Base-by-base conservation (phyloP, 2,113 vertebrate genomes). In the Lanius ludovicianus region DNA sequence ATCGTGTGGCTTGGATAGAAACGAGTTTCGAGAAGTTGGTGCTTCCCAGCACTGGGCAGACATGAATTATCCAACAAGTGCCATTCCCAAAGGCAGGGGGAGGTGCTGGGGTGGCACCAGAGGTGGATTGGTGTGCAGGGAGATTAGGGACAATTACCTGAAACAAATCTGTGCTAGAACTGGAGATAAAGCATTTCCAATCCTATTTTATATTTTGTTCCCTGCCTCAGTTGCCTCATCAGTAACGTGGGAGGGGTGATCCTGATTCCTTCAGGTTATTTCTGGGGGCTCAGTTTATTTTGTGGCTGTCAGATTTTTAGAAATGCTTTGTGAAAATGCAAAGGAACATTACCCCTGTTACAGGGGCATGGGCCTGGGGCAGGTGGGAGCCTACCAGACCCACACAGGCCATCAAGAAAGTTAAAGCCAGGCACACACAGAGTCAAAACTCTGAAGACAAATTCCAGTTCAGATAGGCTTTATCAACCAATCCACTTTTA, bases 201-300 rank as follows among this genome's bases (percentile, higher is more conserved):
- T 13, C 52, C 47, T 15, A 10, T 41, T 42, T 39, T 21, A 1
- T 37, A 4, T 62, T 83, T 71, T 55, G 42, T n/a, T 85, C 18
- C 46, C 63, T 71, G 53, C 53, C 33, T 69, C 28, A 1, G n/a
- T 73, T 88, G 68, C 53, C 28, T 56, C n/a, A 13, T 42, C 0
- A 0, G 53, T 31, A 47, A 24, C 0, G 0, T 7, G 28, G 56
- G 47, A 87, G 5, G 13, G 15, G 18, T n/a, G 41, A 70, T 59
- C 47, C 22, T 9, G 1, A 15, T 57, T 68, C 67, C 50, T 83
- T 80, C 41, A 16, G 57, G 21, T 23, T 30, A 17, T 10, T 53
- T 53, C 59, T 24, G 23, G 37, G 31, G 18, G 15, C 35, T 60
- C n/a, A 7, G 19, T 52, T 67, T 69, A 30, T 62, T 57, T 63